A percentile compares a stretch with the other conserved stretches of the same genome.
Conservation (phyloP, 2,113 vertebrate species). For the Leptosomus discolor region DNA sequence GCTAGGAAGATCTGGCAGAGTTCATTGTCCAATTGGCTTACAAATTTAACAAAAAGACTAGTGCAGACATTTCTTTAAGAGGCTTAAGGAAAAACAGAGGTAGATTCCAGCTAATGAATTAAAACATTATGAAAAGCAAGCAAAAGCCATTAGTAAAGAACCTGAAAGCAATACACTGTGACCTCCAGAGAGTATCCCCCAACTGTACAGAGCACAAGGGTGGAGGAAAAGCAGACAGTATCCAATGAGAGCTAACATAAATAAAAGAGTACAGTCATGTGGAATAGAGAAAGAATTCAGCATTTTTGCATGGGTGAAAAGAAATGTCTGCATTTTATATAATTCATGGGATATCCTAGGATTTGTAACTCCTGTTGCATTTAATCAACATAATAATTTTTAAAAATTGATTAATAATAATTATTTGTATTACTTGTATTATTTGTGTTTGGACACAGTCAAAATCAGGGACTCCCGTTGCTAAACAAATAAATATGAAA, state of each 20-base stretch:
- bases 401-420: background rate
- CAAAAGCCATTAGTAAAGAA: conserved; percentile 17
- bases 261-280: background rate
- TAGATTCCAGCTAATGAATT: background rate
- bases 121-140: conserved; percentile 8
- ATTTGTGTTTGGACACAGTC: background rate
- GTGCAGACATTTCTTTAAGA: background rate
- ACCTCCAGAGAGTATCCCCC: background rate
- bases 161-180: background rate
- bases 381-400: background rate
- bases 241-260: background rate
- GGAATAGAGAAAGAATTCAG: background rate
- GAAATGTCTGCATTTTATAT: background rate
- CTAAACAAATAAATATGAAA: background rate
- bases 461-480: background rate
- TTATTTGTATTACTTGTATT: background rate
- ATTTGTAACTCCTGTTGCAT: background rate
- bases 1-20: conserved; percentile 32
- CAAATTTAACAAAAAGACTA: conserved; percentile 32
- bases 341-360: background rate
- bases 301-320: background rate
- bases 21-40: conserved; percentile 32
- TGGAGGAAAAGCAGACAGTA: conserved; percentile 8
- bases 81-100: conserved; percentile 32
- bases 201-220: background rate